Percentiles rank a stretch among this genome's conserved stretches.
Conservation (phyloP, 2,888 invertebrate genomes). For the Holacanthella duospinosa region DNA sequence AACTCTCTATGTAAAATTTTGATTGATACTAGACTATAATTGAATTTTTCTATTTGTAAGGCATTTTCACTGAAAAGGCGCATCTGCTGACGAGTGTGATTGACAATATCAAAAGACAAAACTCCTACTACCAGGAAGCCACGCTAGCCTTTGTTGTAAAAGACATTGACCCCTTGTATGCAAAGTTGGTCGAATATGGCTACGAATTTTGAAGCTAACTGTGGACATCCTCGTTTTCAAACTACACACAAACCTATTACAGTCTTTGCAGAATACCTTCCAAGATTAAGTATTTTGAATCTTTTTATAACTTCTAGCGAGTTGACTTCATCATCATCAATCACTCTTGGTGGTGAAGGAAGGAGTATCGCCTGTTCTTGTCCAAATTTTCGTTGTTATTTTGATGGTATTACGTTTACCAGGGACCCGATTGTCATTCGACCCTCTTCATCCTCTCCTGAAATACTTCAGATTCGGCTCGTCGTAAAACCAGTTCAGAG, state of each 20-base stretch:
- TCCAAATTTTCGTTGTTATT: neutral
- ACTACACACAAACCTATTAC: neutral
- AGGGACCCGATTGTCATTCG: neutral
- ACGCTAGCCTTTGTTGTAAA: slow-evolving; percentile 68
- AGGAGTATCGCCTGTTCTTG: neutral
- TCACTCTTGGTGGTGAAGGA: slow-evolving; percentile 16
- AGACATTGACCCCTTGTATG: slow-evolving; percentile 62
- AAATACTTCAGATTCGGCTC: slow-evolving; percentile 41
- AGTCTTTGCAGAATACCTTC: slow-evolving; percentile 30
- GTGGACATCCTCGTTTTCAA: neutral
- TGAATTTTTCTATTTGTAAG: slow-evolving; percentile 40
- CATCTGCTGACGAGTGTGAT: slow-evolving; percentile 82
- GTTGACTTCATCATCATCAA: slow-evolving; percentile 12
- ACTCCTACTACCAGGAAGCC: slow-evolving; percentile 72
- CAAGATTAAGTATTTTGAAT: slow-evolving; percentile 32
- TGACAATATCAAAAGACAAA: slow-evolving; percentile 68
- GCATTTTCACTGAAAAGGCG: slow-evolving; percentile 72
- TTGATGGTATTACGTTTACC: neutral
- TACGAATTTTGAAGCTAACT: slow-evolving; percentile 38
- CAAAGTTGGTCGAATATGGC: slow-evolving; percentile 53
- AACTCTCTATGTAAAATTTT: neutral
- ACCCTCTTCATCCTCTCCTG: neutral
- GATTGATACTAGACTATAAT: neutral
- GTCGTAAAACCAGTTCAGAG: slow-evolving; percentile 45
- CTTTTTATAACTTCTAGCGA: slow-evolving; percentile 17